phyloP scores from a whole-genome alignment of 2,888 invertebrate species.

The Hydroisotoma schaefferi region DNA sequence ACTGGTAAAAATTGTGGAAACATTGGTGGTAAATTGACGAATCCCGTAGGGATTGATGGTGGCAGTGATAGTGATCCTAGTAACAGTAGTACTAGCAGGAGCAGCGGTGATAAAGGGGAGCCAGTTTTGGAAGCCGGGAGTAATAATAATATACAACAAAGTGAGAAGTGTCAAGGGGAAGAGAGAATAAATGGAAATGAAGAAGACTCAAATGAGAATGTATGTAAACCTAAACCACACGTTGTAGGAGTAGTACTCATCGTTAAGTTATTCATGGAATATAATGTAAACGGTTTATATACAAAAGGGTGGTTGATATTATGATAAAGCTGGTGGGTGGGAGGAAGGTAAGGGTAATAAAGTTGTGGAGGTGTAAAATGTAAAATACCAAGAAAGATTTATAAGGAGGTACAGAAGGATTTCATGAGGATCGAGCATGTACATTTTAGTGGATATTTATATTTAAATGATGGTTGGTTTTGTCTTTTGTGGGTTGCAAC shows the following conservation, averaged over 20 bases:
- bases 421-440: no score
- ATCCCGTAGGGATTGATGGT: background rate
- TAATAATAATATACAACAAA: no score
- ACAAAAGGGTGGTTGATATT: background rate
- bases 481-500: no score
- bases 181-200: constrained; percentile 5
- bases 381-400: background rate
- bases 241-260: no score
- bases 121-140: no score
- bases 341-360: background rate
- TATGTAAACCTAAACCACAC: constrained; percentile 16
- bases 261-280: background rate
- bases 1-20: background rate
- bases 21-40: background rate
- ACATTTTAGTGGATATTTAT: no score
- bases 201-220: constrained; percentile 16
- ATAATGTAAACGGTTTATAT: background rate
- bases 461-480: no score
- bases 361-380: background rate
- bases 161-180: constrained; percentile 3
- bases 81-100: background rate
- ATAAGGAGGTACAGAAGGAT: no score
- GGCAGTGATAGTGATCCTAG: background rate
- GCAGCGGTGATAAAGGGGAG: no score
- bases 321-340: background rate